phyloP scores from a whole-genome alignment of 2,888 invertebrate species.

The Pachycephus smyrnensis region DNA sequence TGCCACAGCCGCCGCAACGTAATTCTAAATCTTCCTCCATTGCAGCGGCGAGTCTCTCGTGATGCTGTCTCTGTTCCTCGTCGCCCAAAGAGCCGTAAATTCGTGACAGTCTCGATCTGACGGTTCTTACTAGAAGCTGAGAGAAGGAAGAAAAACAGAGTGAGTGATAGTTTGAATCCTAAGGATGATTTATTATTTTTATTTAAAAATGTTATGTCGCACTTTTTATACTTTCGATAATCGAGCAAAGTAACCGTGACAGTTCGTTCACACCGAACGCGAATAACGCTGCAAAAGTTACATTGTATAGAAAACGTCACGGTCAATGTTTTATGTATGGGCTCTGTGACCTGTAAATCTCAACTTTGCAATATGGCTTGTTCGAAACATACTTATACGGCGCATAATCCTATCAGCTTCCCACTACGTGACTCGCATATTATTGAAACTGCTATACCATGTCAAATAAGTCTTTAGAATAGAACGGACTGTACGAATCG shows the following conservation, averaged over 20 bases:
- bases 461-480: not conserved
- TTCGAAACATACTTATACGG: not conserved
- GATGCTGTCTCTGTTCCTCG: slow-evolving; percentile 81
- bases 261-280: not conserved
- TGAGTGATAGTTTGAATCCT: not conserved
- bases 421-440: not conserved
- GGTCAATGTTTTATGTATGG: not conserved
- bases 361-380: not conserved
- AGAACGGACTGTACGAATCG: not conserved
- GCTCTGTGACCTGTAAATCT: slow-evolving; percentile 1
- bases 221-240: not conserved
- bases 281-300: not conserved
- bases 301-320: not conserved
- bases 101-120: slow-evolving; percentile 81
- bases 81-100: slow-evolving; percentile 88
- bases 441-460: not conserved
- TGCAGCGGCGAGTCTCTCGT: slow-evolving; percentile 77
- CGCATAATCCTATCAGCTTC: slow-evolving; percentile 1
- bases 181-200: not conserved
- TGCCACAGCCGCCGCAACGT: slow-evolving; percentile 85
- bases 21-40: slow-evolving; percentile 80
- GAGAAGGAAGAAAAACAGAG: slow-evolving; percentile 24
- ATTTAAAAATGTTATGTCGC: not conserved
- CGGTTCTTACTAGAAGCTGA: slow-evolving; percentile 84
- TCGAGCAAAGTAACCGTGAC: not conserved